A percentile compares a stretch with the other conserved stretches of the same genome.
These are phyloP conservation scores for Caranx ignobilis DNA, from an alignment of 2,113 vertebrate genomes.

Conservation along the genomic window DNA sequence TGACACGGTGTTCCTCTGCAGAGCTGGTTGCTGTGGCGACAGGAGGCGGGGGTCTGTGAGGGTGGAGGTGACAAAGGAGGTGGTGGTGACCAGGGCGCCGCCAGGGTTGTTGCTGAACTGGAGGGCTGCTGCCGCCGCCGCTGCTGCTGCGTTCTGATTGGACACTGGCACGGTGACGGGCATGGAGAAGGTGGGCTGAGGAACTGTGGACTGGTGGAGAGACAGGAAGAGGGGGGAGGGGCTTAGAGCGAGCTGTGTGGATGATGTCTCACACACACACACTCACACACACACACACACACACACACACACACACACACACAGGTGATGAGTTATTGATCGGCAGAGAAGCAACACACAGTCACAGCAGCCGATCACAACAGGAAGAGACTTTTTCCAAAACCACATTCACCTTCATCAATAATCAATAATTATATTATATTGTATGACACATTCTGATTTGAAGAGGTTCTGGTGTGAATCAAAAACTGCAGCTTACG, in stretches of 20 bases:
- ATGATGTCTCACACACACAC: neutral
- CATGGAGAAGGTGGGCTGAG: constrained; percentile 95
- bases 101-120: constrained; percentile 93
- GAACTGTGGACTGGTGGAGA: constrained; percentile 90
- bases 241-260: constrained; percentile 38
- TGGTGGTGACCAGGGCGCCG: constrained; percentile 90
- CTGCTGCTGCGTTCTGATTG: constrained; percentile 87
- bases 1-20: constrained; percentile 94
- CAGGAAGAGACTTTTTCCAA: constrained; percentile 45
- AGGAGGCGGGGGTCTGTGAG: constrained; percentile 95
- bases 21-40: constrained; percentile 90
- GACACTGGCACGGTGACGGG: constrained; percentile 96
- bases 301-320: neutral
- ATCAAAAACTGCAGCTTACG: too few relatives aligned
- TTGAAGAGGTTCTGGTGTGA: too few relatives aligned
- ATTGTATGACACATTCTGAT: too few relatives aligned
- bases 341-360: constrained; percentile 50
- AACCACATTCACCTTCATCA: constrained; percentile 1
- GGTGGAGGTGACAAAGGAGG: constrained; percentile 92
- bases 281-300: neutral
- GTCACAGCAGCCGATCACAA: constrained; percentile 21
- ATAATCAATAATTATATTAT: too few relatives aligned
- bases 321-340: constrained; percentile 63
- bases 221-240: constrained; percentile 65
- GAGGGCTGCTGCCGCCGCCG: constrained; percentile 79